Base-by-base conservation (phyloP, 2,113 vertebrate genomes). In the Prochilodus magdalenae region DNA sequence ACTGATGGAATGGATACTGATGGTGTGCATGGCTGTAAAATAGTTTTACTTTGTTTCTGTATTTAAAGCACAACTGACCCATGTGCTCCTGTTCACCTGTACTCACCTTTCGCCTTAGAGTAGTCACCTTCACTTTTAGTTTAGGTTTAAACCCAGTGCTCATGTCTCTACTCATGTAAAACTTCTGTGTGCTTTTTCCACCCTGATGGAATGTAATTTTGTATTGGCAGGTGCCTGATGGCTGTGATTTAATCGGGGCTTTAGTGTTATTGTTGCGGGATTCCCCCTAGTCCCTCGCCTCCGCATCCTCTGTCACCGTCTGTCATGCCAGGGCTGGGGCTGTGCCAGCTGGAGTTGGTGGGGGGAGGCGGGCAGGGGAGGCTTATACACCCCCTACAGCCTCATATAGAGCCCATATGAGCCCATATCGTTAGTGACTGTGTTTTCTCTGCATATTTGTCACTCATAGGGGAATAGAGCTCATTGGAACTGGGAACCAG, bases 151-250 rank as follows among this genome's bases (percentile, higher is more conserved):
- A 44, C 40, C 1, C 40, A 44, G 40, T 44, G 1, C 40, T 44
- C 40, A 44, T 44, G 8, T 10, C 33, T 36, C 6, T 6, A 6
- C 33, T 36, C n/a, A 36, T 44, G 40, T 44, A 44, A 1, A 44
- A 5, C 5, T 44, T 44, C 11, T 60, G 57, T 60, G 22, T 22
- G 12, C n/a, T 26, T 0, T 10, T 10, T 11, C 24, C 22, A n/a
- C 7, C 14, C 16, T 11, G 22, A 70, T 6, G 36, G 24, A 15
- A 20, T 36, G 33, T 91, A 90, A 91, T 91, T 92, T 90, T 87
- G 86, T 89, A 91, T 93, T 91, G 92, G 93, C 93, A 94, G 91
- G 91, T 94, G 93, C 89, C 92, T 91, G 90, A 92, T 89, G 90
- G 87, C 86, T 88, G 86, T 93, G 90, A 93, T 93, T 94, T 92